A percentile compares a stretch with the other conserved stretches of the same genome.
Evolutionary conservation across 1,140 invertebrate species (phyloP).

Genomic region (Ceratitis capitata): DNA sequence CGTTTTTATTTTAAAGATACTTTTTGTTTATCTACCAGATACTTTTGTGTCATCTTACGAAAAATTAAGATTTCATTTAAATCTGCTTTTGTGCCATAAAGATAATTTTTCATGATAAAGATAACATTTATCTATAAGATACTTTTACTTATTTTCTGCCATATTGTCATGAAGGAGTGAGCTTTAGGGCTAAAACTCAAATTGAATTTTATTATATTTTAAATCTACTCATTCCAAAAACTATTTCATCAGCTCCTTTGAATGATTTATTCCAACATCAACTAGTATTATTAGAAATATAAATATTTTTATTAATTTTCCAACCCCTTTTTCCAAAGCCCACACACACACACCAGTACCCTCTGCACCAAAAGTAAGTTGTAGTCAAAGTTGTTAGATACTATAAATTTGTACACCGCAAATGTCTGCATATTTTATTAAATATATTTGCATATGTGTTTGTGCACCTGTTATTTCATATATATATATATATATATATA

Average conservation of each 20-base stretch:
- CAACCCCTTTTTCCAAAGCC: background rate
- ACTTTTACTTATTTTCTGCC: too few relatives aligned
- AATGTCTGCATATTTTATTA: constrained; percentile 36
- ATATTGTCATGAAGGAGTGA: too few relatives aligned
- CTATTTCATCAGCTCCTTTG: background rate
- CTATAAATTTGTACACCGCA: constrained; percentile 5
- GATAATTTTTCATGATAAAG: too few relatives aligned
- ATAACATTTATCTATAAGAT: too few relatives aligned
- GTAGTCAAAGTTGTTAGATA: constrained; percentile 20
- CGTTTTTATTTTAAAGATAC: too few relatives aligned
- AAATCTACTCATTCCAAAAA: background rate
- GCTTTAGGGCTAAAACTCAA: background rate
- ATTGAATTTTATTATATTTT: background rate
- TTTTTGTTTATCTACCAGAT: too few relatives aligned
- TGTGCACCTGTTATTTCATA: background rate
- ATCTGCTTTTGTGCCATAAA: too few relatives aligned
- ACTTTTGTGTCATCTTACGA: too few relatives aligned
- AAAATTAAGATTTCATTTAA: too few relatives aligned
- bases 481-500: background rate
- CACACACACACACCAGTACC: background rate
- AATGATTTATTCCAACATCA: background rate
- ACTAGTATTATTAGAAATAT: constrained; percentile 6
- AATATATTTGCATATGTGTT: background rate
- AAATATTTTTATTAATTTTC: constrained; percentile 29
- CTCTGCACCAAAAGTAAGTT: background rate